These are phyloP conservation scores for Petrocephalus microphthalmus DNA, from an alignment of 2,113 vertebrate genomes.

Conservation along the genomic window DNA sequence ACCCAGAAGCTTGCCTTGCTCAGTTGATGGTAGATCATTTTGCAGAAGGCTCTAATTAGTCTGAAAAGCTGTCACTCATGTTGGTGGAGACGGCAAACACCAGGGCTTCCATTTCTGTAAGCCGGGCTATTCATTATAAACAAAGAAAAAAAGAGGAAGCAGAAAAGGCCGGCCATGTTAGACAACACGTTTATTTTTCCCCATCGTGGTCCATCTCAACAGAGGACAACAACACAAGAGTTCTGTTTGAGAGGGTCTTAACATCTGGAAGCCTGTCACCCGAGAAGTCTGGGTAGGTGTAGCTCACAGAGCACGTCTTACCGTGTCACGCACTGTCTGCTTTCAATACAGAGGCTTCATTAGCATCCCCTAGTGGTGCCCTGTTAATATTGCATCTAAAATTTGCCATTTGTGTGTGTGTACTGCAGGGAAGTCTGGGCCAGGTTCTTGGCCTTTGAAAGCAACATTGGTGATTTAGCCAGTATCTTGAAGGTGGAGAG, in stretches of 20 bases:
- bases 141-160: not conserved
- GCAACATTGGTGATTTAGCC: conserved; percentile 94
- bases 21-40: not conserved
- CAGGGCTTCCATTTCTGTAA: not conserved
- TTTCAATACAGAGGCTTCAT: not conserved
- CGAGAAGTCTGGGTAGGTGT: conserved; percentile 90
- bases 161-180: not conserved
- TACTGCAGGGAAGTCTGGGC: conserved; percentile 89
- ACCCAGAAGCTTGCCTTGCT: not conserved
- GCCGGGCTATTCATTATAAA: not conserved
- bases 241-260: conserved; percentile 96
- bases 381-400: not conserved
- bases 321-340: not conserved
- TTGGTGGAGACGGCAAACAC: not conserved
- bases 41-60: not conserved
- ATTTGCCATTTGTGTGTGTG: conserved; percentile 30
- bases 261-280: conserved; percentile 95
- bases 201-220: conserved; percentile 25
- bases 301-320: not conserved
- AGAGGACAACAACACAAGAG: conserved; percentile 99
- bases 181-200: conserved; percentile 8
- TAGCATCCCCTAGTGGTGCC: not conserved
- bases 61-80: not conserved
- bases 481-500: conserved; percentile 97
- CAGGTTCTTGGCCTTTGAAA: conserved; percentile 94